These are phyloP conservation scores for Percopsis omiscomaycus DNA, from an alignment of 2,797 vertebrate species.

Conservation along the genomic window DNA sequence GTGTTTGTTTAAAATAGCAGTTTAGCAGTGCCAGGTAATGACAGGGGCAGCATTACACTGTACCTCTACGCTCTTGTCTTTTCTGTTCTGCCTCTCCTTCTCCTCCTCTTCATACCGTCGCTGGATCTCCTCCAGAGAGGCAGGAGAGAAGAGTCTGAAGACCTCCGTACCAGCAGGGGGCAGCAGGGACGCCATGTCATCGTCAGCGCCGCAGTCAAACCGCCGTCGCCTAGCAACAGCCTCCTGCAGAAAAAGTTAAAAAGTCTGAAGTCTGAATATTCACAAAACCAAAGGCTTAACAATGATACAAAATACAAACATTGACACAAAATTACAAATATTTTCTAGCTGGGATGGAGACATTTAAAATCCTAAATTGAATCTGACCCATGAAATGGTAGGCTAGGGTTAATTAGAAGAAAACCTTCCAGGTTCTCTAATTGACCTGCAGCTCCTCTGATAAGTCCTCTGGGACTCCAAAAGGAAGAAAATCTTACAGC, in stretches of 20 bases:
- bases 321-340: too few species aligned
- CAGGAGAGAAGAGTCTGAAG: constrained; percentile 85
- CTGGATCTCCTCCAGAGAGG: constrained; percentile 85
- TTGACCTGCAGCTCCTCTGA: too few species aligned
- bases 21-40: neutral
- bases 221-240: constrained; percentile 35
- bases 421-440: too few species aligned
- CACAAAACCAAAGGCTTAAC: neutral
- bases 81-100: constrained; percentile 32
- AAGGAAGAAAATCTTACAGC: too few species aligned
- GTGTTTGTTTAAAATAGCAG: too few species aligned
- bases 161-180: constrained; percentile 78
- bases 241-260: constrained; percentile 26
- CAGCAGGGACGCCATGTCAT: constrained; percentile 84
- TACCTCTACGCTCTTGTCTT: constrained; percentile 61
- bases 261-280: neutral
- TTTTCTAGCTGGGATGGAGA: too few species aligned
- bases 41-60: neutral
- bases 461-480: too few species aligned
- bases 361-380: too few species aligned
- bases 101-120: constrained; percentile 54
- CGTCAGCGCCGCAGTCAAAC: constrained; percentile 44
- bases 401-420: too few species aligned
- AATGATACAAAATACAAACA: neutral
- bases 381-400: too few species aligned